Evolutionary conservation across 1,140 invertebrate genomes (phyloP), one percentile per base, ranked within the genome.

Genomic region (Zaprionus camerounensis): DNA sequence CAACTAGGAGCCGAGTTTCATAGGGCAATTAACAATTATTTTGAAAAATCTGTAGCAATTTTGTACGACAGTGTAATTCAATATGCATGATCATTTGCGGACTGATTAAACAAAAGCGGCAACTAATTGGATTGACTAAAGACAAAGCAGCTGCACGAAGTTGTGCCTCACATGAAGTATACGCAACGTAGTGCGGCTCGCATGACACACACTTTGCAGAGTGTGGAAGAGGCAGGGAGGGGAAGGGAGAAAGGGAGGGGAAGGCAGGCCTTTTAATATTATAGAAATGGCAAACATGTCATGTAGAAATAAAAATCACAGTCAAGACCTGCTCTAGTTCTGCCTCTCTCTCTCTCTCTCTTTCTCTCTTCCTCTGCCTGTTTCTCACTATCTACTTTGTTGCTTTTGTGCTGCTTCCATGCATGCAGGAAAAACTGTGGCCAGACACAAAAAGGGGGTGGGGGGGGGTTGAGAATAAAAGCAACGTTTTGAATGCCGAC

Each of bases 41-140:
- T 51, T 53, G 28, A 9, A 49, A 31, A 63, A 56, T 24, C n/a
- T 28, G 22, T 61, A 6, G 4, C 15, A n/a, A n/a, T 41, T 38
- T 20, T 53, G 13, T 31, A 13, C 24, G 26, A 31, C 28, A 64
- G 57, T 72, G 71, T 66, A 58, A 72, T 51, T 66, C 22, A 59
- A 72, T 72, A 72, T 11, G 28, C 26, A 13, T 24, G 31, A 46
- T 12, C 31, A 22, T 17, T 55, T 22, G 41, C 31, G 4, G 12
- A 36, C 46, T 57, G 58, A 53, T 61, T 69, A 41, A 15, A 38
- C 20, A 58, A 57, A 41, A 31, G 53, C 4, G 20, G n/a, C 55
- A 57, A 64, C 44, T 73, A 68, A 69, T 74, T 63, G 72, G 41
- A 31, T 53, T 62, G 36, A 63, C 36, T 31, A 15, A 36, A 38